Evolutionary conservation across 2,113 vertebrate species (phyloP).

Genomic region (Silurus glanis): DNA sequence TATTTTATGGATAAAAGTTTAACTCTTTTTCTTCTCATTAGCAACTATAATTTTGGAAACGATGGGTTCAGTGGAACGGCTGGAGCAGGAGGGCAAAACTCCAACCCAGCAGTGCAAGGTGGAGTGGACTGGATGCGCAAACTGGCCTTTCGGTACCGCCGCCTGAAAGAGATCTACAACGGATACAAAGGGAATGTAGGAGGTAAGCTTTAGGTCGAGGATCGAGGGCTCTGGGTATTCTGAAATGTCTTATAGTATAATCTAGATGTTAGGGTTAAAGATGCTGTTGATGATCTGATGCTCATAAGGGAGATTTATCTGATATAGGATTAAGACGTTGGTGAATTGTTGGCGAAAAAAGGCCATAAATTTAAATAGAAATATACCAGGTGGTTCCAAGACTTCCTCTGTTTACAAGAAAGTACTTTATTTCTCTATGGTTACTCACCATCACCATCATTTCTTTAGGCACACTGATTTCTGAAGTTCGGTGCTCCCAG

Average conservation of each 20-base stretch:
- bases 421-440: no score
- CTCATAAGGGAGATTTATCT: no score
- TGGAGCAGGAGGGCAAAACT: slow-evolving; percentile 73
- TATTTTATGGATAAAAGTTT: neutral
- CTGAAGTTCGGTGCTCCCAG: no score
- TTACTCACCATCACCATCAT: no score
- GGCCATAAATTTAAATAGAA: no score
- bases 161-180: slow-evolving; percentile 94
- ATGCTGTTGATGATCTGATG: no score
- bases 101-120: slow-evolving; percentile 83
- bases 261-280: neutral
- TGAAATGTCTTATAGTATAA: neutral
- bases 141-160: slow-evolving; percentile 93
- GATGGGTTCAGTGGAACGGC: slow-evolving; percentile 90
- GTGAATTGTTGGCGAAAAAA: no score
- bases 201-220: slow-evolving; percentile 70
- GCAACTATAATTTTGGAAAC: slow-evolving; percentile 92
- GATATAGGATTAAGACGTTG: no score
- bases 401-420: no score
- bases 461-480: no score
- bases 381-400: no score
- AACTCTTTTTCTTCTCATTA: slow-evolving; percentile 52
- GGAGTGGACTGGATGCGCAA: slow-evolving; percentile 99
- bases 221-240: neutral
- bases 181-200: slow-evolving; percentile 87